Evolutionary conservation across 1,140 invertebrate species (phyloP).

Genomic region (Wiebesia pumilae): DNA sequence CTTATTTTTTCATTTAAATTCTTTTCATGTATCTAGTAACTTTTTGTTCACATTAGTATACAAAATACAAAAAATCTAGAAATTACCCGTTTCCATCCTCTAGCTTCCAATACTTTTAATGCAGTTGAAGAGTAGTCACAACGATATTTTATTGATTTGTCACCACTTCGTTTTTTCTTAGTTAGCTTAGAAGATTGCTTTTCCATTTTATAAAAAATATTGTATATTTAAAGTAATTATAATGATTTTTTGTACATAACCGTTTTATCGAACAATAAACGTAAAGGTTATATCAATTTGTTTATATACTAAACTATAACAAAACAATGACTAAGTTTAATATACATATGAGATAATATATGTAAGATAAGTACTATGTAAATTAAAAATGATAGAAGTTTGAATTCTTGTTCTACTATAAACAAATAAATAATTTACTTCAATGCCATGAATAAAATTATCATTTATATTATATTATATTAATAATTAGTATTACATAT

Average conservation of each 20-base stretch:
- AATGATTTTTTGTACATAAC: constrained; percentile 5
- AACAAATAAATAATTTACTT: too few species aligned
- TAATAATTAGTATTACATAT: too few species aligned
- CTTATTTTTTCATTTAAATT: neutral
- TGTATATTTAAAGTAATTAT: too few species aligned
- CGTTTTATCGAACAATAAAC: constrained; percentile 5
- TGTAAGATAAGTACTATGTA: neutral
- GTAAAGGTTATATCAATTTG: constrained; percentile 15
- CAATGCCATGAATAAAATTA: too few species aligned
- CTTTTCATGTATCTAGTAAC: too few species aligned
- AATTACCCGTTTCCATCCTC: constrained; percentile 66
- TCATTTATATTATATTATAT: too few species aligned
- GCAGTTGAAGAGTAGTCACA: constrained; percentile 64
- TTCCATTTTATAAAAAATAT: constrained; percentile 21
- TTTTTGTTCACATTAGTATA: too few species aligned
- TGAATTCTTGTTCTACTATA: too few species aligned
- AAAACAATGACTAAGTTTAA: constrained; percentile 15
- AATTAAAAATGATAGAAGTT: neutral
- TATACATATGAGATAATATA: neutral
- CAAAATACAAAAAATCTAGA: neutral
- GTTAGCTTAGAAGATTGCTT: neutral
- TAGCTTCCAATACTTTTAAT: constrained; percentile 61
- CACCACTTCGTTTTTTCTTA: constrained; percentile 32
- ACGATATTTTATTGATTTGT: constrained; percentile 61
- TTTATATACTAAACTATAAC: constrained; percentile 8